Percentiles rank a stretch among this genome's conserved stretches.
Conservation (phyloP, 2,113 vertebrate species). For the Cyphomyrus plagiostoma region DNA sequence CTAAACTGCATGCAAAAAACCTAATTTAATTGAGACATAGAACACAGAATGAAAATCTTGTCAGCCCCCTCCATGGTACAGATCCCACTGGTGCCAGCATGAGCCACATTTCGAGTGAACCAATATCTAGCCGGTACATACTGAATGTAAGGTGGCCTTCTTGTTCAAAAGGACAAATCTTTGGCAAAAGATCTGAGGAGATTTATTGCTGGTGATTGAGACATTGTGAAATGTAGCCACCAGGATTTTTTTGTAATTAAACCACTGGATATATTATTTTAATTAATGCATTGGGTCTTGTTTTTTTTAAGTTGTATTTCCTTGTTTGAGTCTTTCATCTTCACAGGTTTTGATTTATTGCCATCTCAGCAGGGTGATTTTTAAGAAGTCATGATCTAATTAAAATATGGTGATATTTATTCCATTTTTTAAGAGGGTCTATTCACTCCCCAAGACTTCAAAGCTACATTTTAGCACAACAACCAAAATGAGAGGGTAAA, state of each 20-base stretch:
- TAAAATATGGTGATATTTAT: conserved; percentile 60
- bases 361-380: conserved; percentile 43
- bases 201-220: conserved; percentile 28
- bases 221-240: conserved; percentile 44
- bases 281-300: conserved; percentile 1
- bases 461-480: conserved; percentile 44
- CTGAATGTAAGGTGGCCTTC: not conserved
- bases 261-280: conserved; percentile 35
- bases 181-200: conserved; percentile 47
- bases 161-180: conserved; percentile 17
- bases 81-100: not conserved
- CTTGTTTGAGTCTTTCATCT: conserved; percentile 37
- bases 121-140: not conserved
- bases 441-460: conserved; percentile 41
- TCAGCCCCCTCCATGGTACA: not conserved
- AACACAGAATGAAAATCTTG: not conserved
- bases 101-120: not conserved
- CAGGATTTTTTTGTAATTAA: conserved; percentile 40
- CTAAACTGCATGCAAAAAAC: not conserved
- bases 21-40: not conserved
- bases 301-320: conserved; percentile 30
- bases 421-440: conserved; percentile 36
- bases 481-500: conserved; percentile 39
- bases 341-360: conserved; percentile 51
- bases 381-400: conserved; percentile 45